Percentiles rank a stretch among this genome's conserved stretches.
Conservation (phyloP, 2,888 invertebrate species). For the Melieria crassipennis region DNA sequence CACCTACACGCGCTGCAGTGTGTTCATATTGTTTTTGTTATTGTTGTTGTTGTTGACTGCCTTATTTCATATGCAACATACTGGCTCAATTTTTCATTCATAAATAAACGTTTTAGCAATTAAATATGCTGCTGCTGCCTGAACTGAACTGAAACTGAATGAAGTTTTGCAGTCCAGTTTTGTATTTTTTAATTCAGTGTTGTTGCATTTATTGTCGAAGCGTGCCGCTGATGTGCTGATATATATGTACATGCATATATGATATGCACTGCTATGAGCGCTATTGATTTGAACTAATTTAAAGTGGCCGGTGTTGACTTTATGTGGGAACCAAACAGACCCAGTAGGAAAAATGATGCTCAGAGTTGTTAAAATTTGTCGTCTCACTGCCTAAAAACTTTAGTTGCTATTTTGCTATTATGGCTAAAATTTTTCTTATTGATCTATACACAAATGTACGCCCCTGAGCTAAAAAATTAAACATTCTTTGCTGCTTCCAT, state of each 20-base stretch:
- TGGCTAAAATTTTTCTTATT: too few species aligned
- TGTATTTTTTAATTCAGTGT: neutral
- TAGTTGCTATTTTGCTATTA: too few species aligned
- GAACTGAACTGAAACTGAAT: neutral
- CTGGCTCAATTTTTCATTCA: conserved; percentile 35
- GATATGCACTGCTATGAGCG: conserved; percentile 1
- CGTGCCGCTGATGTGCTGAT: conserved; percentile 27
- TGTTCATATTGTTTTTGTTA: conserved; percentile 2
- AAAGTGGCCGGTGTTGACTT: too few species aligned
- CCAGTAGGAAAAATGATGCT: too few species aligned
- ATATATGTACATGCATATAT: neutral
- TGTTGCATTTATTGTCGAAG: conserved; percentile 30
- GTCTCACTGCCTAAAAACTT: too few species aligned
- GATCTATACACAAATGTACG: too few species aligned
- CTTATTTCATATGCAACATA: neutral
- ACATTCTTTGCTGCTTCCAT: too few species aligned
- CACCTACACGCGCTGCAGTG: conserved; percentile 35
- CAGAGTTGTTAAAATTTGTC: too few species aligned
- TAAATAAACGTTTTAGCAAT: conserved; percentile 45
- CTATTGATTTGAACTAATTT: neutral
- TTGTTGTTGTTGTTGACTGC: conserved; percentile 7
- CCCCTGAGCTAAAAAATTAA: too few species aligned
- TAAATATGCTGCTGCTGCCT: conserved; percentile 43
- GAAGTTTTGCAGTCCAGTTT: neutral
- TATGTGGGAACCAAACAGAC: too few species aligned